A percentile compares a stretch with the other conserved stretches of the same genome.
Evolutionary conservation across 2,888 invertebrate genomes (phyloP).

Genomic region (Phorcus lineatus): DNA sequence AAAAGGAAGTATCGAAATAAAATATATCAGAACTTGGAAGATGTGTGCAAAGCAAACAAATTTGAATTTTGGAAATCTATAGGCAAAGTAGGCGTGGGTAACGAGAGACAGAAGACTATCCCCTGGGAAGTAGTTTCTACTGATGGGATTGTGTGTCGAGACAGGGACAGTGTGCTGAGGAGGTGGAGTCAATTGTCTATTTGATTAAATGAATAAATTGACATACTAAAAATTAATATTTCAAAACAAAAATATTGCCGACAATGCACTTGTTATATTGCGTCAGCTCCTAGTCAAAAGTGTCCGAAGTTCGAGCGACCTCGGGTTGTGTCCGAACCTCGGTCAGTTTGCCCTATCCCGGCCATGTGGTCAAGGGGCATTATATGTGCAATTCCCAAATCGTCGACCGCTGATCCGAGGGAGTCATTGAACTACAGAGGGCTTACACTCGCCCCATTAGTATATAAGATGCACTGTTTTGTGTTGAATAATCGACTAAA

Average conservation of each 20-base stretch:
- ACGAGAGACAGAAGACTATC: background rate
- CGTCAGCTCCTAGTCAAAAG: too few relatives aligned
- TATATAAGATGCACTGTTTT: background rate
- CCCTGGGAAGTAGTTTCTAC: background rate
- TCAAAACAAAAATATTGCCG: too few relatives aligned
- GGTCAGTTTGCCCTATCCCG: background rate
- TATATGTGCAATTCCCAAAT: background rate
- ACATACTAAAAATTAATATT: too few relatives aligned
- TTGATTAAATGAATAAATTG: too few relatives aligned
- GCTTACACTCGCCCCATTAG: background rate
- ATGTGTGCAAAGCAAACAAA: background rate
- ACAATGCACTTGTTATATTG: too few relatives aligned
- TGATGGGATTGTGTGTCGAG: background rate
- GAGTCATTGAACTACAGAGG: background rate
- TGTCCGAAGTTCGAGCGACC: too few relatives aligned
- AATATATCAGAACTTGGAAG: background rate
- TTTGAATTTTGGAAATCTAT: background rate
- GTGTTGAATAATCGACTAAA: background rate
- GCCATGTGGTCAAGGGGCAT: background rate
- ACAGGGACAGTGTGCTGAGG: background rate
- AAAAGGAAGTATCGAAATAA: background rate
- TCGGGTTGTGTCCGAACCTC: too few relatives aligned
- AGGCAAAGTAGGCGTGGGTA: background rate
- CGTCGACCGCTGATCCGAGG: background rate
- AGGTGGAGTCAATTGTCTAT: too few relatives aligned